Evolutionary conservation across 2,888 invertebrate species (phyloP), one percentile per base, ranked within the genome.

Genomic region (Cheilosia scutellata): DNA sequence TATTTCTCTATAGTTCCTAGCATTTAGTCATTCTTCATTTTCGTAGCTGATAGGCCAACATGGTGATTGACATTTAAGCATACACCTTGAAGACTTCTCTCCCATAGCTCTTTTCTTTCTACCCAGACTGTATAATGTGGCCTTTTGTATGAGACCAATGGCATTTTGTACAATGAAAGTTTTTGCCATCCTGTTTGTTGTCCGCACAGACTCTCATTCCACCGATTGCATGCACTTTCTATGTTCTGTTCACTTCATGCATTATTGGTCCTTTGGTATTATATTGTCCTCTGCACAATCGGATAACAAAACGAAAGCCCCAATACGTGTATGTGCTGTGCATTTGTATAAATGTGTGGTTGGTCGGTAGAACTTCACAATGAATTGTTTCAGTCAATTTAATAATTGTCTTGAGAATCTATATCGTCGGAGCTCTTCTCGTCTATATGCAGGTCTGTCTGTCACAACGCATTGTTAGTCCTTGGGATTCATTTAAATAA

Each of bases 361-460:
- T 58, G 74, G 57, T 58, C 84, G 58, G 79, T 84, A 75, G 75
- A 84, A 75, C 71, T 71, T 70, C 79, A 79, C 84, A 84, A 84
- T 84, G 84, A 84, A 84, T 84, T 84, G 84, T 80, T 84, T 84
- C 75, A 79, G 84, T 80, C 84, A 79, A 84, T 84, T 84, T 84
- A 75, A 84, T 84, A 80, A 84, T 79, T 76, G 84, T 84, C 84
- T 71, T 75, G 75, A 70, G 84, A 51, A 66, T 33, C 65, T 13
- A 44, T 37, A 37, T 7, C 37, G 7, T 16, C 47, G 37, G 13
- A 71, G n/a, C 47, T 47, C 44, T 47, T 58, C 31, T 40, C 29
- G 53, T 27, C 29, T 0, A 1, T 25, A 37, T 40, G 31, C 78
- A 20, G 29, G 33, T 4, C 9, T 27, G 53, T 29, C 31, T 47